Base-by-base conservation (phyloP, 2,113 vertebrate species). In the Sitta europaea region DNA sequence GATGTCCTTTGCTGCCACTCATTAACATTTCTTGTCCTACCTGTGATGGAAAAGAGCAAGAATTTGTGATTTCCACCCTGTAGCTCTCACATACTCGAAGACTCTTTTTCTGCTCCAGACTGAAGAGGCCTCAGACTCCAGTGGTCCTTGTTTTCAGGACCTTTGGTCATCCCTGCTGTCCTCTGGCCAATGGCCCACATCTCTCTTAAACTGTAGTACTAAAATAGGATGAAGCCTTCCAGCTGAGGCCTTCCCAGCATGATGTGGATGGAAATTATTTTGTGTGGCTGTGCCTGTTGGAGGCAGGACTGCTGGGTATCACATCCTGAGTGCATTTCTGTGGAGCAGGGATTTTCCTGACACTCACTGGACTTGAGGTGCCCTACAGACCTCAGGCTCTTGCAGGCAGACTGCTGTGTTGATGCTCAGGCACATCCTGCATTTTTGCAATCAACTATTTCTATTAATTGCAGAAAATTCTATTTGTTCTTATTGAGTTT, bases 91-190 rank as follows among this genome's bases (percentile, higher is more conserved):
- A 63, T 14, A 14, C 11, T 65, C 57, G 31, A 75, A 65, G 57
- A 38, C 9, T 62, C 62, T 58, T n/a, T 92, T 43, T 68, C 54
- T 91, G 22, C 65, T 43, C 66, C 36, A 87, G 87, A 45, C 87
- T 85, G 85, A 90, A 63, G 31, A 87, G 35, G 19, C 33, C 66
- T 74, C 1, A 11, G 23, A 31, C 45, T 90, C 92, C 75, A 82
- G n/a, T 76, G 81, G 45, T 68, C 53, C 54, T 68, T 72, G 73
- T 88, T 96, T 94, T 48, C 18, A 50, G 50, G 86, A 68, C 66
- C 45, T 78, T 59, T 73, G 70, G 53, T n/a, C 45, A 68, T 23
- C 53, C 31, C n/a, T 75, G 45, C 31, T 82, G 48, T 53, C 50
- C 70, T 74, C 61, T n/a, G 1, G 38, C 70, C 66, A 75, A 36